Percentiles rank a stretch among this genome's conserved stretches.
phyloP scores from a whole-genome alignment of 2,888 invertebrate genomes.

The Habrosyne pyritoides region DNA sequence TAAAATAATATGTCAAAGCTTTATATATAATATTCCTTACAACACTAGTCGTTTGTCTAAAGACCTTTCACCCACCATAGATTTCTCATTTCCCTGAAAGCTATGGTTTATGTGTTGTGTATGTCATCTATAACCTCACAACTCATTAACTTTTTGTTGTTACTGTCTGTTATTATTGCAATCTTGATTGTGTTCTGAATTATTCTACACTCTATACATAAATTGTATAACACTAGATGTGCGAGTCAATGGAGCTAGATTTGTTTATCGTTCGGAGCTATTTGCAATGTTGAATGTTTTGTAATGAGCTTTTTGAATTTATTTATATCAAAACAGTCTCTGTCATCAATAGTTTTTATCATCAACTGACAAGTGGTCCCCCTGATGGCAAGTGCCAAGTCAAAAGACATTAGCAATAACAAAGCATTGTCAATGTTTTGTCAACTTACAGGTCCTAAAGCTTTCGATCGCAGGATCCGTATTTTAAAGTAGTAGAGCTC shows the following conservation, averaged over 20 bases:
- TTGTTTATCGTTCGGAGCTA: background rate
- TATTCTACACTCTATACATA: constrained; percentile 4
- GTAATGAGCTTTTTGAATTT: background rate
- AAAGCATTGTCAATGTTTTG: too few relatives aligned
- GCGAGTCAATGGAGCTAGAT: background rate
- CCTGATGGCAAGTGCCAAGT: too few relatives aligned
- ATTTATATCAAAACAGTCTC: too few relatives aligned
- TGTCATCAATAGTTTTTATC: too few relatives aligned
- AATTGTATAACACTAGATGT: background rate
- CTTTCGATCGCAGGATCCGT: too few relatives aligned
- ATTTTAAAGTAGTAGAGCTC: too few relatives aligned
- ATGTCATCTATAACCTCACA: constrained; percentile 18
- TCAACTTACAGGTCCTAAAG: too few relatives aligned
- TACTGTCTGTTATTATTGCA: constrained; percentile 14
- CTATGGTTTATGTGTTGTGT: constrained; percentile 25
- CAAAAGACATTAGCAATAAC: too few relatives aligned
- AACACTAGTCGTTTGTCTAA: constrained; percentile 23
- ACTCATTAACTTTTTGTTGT: constrained; percentile 36
- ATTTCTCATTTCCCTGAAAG: constrained; percentile 33
- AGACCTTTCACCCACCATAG: constrained; percentile 38
- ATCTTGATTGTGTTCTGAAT: constrained; percentile 4
- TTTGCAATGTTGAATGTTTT: background rate
- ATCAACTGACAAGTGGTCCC: too few relatives aligned
- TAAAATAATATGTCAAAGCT: too few relatives aligned
- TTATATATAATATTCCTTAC: background rate